These are phyloP conservation scores for Galeruca laticollis DNA, from an alignment of 2,888 invertebrate genomes.

Conservation along the genomic window DNA sequence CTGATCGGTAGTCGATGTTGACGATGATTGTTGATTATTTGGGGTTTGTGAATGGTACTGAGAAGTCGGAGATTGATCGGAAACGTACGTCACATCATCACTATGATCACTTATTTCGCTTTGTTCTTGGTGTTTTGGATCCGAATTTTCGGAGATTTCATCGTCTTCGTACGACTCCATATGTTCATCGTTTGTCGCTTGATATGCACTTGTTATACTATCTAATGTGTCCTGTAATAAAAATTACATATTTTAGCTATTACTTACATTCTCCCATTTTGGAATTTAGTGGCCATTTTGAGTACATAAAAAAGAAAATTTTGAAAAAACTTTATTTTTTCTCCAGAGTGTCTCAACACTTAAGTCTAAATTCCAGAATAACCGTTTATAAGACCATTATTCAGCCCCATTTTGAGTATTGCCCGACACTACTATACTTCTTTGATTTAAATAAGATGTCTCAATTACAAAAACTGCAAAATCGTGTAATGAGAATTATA, in stretches of 20 bases:
- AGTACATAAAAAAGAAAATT: too few relatives aligned
- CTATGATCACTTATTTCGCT: slow-evolving; percentile 58
- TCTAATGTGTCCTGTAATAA: slow-evolving; percentile 62
- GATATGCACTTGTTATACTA: slow-evolving; percentile 63
- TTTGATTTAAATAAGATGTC: too few relatives aligned
- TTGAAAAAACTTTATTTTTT: too few relatives aligned
- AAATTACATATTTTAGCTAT: slow-evolving; percentile 11
- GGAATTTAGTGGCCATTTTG: too few relatives aligned
- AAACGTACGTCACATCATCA: slow-evolving; percentile 59
- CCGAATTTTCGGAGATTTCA: slow-evolving; percentile 46
- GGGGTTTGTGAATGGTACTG: slow-evolving; percentile 48
- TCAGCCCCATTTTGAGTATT: too few relatives aligned
- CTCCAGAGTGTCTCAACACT: too few relatives aligned
- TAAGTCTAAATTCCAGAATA: too few relatives aligned
- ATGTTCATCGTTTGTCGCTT: slow-evolving; percentile 55
- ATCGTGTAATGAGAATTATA: too few relatives aligned
- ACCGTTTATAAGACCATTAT: too few relatives aligned
- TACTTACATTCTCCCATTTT: background rate
- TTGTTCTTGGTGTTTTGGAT: slow-evolving; percentile 47
- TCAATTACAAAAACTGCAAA: too few relatives aligned
- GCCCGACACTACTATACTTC: too few relatives aligned
- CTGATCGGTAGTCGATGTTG: slow-evolving; percentile 27
- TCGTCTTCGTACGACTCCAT: slow-evolving; percentile 53
- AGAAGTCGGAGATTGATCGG: slow-evolving; percentile 56
- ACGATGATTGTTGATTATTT: slow-evolving; percentile 46